Evolutionary conservation across 2,797 vertebrate species (phyloP).

Genomic region (Siniperca scherzeri): DNA sequence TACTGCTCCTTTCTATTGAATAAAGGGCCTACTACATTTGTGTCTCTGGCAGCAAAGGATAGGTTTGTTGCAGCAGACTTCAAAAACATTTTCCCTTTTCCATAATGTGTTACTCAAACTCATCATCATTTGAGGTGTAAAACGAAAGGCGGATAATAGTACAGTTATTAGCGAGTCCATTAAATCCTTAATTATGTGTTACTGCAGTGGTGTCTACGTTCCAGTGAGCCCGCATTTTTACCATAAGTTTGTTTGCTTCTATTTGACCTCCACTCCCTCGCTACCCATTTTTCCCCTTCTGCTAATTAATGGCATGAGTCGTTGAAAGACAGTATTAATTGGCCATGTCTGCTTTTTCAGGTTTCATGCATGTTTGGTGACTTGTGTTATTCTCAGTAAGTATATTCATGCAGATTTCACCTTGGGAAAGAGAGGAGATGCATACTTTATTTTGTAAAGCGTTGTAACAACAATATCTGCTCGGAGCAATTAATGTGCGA

Average conservation of each 20-base stretch:
- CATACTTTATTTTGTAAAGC: neutral
- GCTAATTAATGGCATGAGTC: conserved; percentile 57
- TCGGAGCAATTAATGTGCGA: too few species aligned
- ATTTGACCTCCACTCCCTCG: conserved; percentile 45
- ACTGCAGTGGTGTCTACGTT: conserved; percentile 51
- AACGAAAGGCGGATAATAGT: conserved; percentile 51
- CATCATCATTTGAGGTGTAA: conserved; percentile 17
- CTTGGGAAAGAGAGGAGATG: neutral
- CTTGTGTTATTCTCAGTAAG: conserved; percentile 7
- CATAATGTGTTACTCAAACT: conserved; percentile 26
- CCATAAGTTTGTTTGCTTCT: conserved; percentile 48
- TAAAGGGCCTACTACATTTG: neutral
- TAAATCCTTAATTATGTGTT: conserved; percentile 77
- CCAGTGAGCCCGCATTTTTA: conserved; percentile 33
- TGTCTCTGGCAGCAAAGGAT: neutral
- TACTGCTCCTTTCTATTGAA: neutral
- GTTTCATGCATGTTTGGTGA: conserved; percentile 29
- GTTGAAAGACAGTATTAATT: conserved; percentile 51
- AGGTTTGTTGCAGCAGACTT: conserved; percentile 27
- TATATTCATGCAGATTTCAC: neutral
- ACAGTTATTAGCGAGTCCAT: conserved; percentile 77
- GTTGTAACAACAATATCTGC: neutral
- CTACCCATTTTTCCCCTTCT: conserved; percentile 21
- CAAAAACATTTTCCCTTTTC: conserved; percentile 16
- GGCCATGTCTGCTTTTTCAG: conserved; percentile 19